Evolutionary conservation across 2,113 vertebrate genomes (phyloP), one percentile per base, ranked within the genome.

Genomic region (Garra rufa): DNA sequence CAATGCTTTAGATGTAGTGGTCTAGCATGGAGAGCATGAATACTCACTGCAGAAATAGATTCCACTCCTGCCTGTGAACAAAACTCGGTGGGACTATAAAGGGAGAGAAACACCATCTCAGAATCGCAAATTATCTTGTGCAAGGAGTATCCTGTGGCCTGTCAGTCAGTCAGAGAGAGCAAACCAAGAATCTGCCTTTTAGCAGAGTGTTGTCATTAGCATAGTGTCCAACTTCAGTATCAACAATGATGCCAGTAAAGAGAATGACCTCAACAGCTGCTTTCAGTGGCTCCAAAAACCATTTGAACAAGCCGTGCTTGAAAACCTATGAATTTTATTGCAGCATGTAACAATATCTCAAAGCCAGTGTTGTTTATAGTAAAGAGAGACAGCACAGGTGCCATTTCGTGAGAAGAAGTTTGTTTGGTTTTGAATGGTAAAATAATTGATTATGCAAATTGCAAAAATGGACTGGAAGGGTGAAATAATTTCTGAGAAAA

Each of bases 1-100:
- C 55, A 21, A 14, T 48, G 38, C 43, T 83, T 82, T 57, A 43
- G 61, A 76, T 55, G 10, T 43, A 50, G n/a, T 85, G 65, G 84
- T 57, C 46, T 43, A 70, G 55, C 9, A 26, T 69, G 81, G 84
- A 74, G 67, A 69, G 24, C n/a, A 85, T 73, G 43, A 73, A 85
- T 81, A 74, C 74, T 74, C 7, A 24, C 34, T 41, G 30, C 79
- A 86, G 55, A 82, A 83, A 85, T 81, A 87, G 44, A 80, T 57
- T 59, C 9, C 41, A n/a, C 76, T 73, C 38, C 26, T 65, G 43
- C 50, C 61, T 55, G 30, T 76, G 43, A 46, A 30, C 11, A 67
- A 76, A 75, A 79, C 11, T 48, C 19, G 26, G 2, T 43, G 26
- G 63, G 61, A 30, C 24, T 71, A 44, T 44, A 71, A 44, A 71